phyloP scores from a whole-genome alignment of 1,140 invertebrate genomes.

The Megalonaias nervosa region DNA sequence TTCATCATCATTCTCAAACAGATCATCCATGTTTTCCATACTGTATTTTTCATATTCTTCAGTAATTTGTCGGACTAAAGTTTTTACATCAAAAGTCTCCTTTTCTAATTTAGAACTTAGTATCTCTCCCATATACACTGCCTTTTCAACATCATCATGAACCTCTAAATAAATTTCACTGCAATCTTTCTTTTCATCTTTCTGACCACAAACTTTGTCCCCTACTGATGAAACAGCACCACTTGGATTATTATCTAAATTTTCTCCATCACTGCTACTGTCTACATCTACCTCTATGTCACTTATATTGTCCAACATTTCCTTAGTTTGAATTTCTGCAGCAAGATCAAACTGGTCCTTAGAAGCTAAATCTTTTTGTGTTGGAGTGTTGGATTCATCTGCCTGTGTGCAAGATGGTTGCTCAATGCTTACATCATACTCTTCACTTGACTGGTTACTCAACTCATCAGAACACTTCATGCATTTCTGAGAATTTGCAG shows the following conservation, averaged over 20 bases:
- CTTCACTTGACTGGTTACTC: background rate
- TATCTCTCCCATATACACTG: slow-evolving; percentile 45
- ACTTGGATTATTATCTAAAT: background rate
- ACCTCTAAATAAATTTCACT: slow-evolving; percentile 9
- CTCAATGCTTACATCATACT: background rate
- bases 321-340: background rate
- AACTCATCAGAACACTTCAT: too few species aligned
- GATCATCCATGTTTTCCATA: slow-evolving; percentile 57
- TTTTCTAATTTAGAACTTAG: slow-evolving; percentile 37
- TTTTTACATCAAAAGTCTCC: slow-evolving; percentile 35
- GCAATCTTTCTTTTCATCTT: slow-evolving; percentile 3
- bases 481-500: too few species aligned
- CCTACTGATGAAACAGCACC: too few species aligned
- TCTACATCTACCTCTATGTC: slow-evolving; percentile 15
- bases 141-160: slow-evolving; percentile 44
- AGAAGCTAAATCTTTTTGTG: too few species aligned
- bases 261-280: slow-evolving; percentile 1
- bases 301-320: background rate
- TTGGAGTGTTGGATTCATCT: slow-evolving; percentile 2
- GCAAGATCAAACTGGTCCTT: too few species aligned
- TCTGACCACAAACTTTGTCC: slow-evolving; percentile 5
- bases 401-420: background rate
- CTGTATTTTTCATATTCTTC: slow-evolving; percentile 57
- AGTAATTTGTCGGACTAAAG: slow-evolving; percentile 42
- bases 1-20: slow-evolving; percentile 57